phyloP scores from a whole-genome alignment of 2,113 vertebrate species.

The Hassar affinis region DNA sequence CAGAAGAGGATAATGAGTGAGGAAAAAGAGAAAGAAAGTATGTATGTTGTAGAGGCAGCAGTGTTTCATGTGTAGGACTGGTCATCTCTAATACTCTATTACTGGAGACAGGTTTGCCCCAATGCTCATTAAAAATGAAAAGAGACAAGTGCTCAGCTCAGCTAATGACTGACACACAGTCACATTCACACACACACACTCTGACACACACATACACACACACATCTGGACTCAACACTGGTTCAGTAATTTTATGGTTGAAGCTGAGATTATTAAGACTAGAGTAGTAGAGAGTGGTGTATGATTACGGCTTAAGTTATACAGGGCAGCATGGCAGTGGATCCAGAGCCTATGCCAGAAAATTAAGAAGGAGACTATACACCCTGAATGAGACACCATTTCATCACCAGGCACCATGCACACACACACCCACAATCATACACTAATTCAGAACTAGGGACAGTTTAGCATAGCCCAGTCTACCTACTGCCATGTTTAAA shows the following conservation, averaged over 20 bases:
- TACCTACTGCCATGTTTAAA: neutral
- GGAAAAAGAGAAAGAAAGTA: neutral
- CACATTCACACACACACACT: slow-evolving; percentile 34
- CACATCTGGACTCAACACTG: neutral
- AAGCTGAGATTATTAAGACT: neutral
- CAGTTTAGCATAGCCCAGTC: too few relatives aligned
- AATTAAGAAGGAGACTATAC: neutral
- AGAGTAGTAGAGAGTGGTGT: neutral
- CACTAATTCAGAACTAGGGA: neutral
- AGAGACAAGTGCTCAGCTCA: slow-evolving; percentile 50
- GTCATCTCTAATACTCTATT: slow-evolving; percentile 51
- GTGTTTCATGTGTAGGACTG: slow-evolving; percentile 43
- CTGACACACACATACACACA: slow-evolving; percentile 31
- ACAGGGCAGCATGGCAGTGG: neutral
- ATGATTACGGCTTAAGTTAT: neutral
- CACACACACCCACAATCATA: neutral
- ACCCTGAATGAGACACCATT: neutral
- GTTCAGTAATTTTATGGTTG: neutral
- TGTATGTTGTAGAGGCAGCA: slow-evolving; percentile 1
- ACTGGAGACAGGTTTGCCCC: slow-evolving; percentile 50
- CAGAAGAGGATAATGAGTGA: slow-evolving; percentile 19
- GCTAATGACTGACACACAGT: slow-evolving; percentile 49
- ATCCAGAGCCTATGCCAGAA: neutral
- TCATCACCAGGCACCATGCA: neutral
- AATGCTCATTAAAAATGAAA: slow-evolving; percentile 53